Percentiles rank a stretch among this genome's conserved stretches.
These are phyloP conservation scores for Atractosteus spatula DNA, from an alignment of 2,113 vertebrate genomes.

Conservation along the genomic window DNA sequence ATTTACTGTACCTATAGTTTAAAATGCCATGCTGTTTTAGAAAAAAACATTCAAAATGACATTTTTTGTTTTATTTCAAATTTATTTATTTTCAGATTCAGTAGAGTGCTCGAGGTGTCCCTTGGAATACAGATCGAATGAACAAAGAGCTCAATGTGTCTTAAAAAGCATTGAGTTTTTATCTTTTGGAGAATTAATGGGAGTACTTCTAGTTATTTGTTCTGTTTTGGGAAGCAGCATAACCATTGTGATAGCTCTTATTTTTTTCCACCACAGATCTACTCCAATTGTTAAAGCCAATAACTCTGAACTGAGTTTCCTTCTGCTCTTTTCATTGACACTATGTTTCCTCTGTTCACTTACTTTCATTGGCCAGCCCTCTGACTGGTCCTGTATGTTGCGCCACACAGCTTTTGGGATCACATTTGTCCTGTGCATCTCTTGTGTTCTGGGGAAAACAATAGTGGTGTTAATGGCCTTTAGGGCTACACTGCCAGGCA, in stretches of 20 bases:
- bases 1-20: too few relatives aligned
- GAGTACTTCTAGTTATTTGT: too few relatives aligned
- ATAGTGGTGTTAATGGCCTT: constrained; percentile 44
- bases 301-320: too few relatives aligned
- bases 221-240: too few relatives aligned
- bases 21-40: too few relatives aligned
- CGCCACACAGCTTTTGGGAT: constrained; percentile 43
- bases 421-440: constrained; percentile 39
- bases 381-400: constrained; percentile 51
- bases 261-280: too few relatives aligned
- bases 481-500: constrained; percentile 39
- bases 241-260: too few relatives aligned
- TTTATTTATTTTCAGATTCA: background rate
- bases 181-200: too few relatives aligned
- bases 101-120: background rate
- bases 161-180: too few relatives aligned
- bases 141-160: background rate
- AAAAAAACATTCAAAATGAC: background rate
- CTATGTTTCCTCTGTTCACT: too few relatives aligned
- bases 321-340: too few relatives aligned
- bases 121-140: background rate
- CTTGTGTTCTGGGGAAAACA: constrained; percentile 43
- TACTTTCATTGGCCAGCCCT: constrained; percentile 20
- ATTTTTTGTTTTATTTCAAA: background rate
- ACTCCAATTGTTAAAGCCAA: too few relatives aligned